Percentiles rank a stretch among this genome's conserved stretches.
phyloP scores from a whole-genome alignment of 92 coral and sea anemone species.

The Epizoanthus illoricatus region DNA sequence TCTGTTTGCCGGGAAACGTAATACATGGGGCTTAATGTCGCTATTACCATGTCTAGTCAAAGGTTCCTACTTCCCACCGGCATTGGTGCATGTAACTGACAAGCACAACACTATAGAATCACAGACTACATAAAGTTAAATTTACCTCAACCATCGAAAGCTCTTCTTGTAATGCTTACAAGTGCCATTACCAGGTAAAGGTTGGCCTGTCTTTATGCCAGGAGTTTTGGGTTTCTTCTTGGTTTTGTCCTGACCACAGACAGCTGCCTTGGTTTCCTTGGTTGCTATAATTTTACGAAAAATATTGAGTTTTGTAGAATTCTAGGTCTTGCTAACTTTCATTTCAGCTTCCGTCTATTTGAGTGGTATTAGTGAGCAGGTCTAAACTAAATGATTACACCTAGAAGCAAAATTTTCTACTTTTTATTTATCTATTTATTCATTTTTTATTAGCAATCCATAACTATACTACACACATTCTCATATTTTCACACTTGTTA shows the following conservation, averaged over 20 bases:
- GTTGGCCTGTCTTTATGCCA: constrained; percentile 73
- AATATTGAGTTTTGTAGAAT: neutral
- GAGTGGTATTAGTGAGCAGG: neutral
- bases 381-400: no score
- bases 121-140: neutral
- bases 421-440: no score
- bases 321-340: neutral
- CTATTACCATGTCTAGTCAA: neutral
- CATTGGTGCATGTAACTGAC: neutral
- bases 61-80: neutral
- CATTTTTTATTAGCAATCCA: no score
- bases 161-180: constrained; percentile 98
- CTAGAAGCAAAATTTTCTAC: no score
- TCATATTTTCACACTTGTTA: no score
- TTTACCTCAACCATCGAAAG: constrained; percentile 86
- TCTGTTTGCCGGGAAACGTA: no score
- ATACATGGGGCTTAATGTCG: no score
- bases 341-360: neutral
- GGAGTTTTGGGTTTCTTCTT: constrained; percentile 64
- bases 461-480: no score
- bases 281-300: neutral
- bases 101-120: neutral
- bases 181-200: constrained; percentile 86
- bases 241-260: constrained; percentile 35
- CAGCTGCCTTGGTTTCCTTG: constrained; percentile 16